Evolutionary conservation across 2,888 invertebrate genomes (phyloP).

Genomic region (Spodoptera picta): DNA sequence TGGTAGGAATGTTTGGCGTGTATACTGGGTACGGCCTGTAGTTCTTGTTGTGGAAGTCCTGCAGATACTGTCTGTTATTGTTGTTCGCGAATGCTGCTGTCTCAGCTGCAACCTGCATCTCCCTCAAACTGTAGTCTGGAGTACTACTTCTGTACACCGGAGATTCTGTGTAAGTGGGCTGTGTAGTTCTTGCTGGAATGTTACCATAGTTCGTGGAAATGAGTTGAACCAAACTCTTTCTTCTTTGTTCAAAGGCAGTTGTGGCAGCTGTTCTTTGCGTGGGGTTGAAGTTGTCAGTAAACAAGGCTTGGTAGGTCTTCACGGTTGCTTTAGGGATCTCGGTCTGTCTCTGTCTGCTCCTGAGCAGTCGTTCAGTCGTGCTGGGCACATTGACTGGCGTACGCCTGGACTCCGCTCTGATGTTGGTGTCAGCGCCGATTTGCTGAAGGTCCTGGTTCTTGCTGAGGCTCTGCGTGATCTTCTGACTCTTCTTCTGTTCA

Average conservation of each 20-base stretch:
- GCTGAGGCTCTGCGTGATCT: slow-evolving; percentile 73
- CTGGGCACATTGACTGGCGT: slow-evolving; percentile 74
- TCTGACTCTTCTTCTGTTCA: slow-evolving; percentile 89
- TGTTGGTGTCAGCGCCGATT: slow-evolving; percentile 71
- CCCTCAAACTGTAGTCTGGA: slow-evolving; percentile 83
- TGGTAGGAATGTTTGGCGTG: slow-evolving; percentile 72
- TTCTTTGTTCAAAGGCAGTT: slow-evolving; percentile 77
- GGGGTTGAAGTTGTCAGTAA: slow-evolving; percentile 73
- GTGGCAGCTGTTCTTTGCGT: slow-evolving; percentile 78
- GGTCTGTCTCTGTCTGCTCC: slow-evolving; percentile 76
- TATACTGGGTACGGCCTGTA: slow-evolving; percentile 82
- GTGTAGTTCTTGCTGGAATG: slow-evolving; percentile 71
- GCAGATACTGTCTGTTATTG: slow-evolving; percentile 81
- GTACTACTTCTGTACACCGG: slow-evolving; percentile 77
- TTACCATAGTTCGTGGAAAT: slow-evolving; percentile 79
- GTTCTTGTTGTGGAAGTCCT: slow-evolving; percentile 80
- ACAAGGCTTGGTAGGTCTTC: slow-evolving; percentile 77
- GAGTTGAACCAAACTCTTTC: slow-evolving; percentile 80
- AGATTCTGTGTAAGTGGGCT: slow-evolving; percentile 74
- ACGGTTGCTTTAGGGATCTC: slow-evolving; percentile 74
- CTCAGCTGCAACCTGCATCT: slow-evolving; percentile 93
- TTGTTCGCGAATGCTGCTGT: slow-evolving; percentile 92
- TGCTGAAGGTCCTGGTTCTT: slow-evolving; percentile 80
- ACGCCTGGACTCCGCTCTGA: slow-evolving; percentile 76
- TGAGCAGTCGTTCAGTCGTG: slow-evolving; percentile 78